Base-by-base conservation (phyloP, 2,113 vertebrate species). In the Orientallactaga bullata region DNA sequence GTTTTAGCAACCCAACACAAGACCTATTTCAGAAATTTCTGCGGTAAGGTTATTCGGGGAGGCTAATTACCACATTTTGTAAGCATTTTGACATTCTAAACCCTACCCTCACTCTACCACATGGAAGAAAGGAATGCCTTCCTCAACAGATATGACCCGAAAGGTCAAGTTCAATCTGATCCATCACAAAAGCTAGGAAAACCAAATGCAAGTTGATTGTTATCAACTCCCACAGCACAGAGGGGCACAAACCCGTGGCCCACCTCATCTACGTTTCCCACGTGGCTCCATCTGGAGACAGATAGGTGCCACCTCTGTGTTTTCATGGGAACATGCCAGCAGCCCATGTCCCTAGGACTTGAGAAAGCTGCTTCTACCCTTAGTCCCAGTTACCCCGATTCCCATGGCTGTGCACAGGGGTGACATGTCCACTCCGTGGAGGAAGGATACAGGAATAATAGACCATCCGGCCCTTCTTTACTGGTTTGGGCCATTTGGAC, bases 21-120 rank as follows among this genome's bases (percentile, higher is more conserved):
- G 66, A 80, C 61, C 32, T n/a, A n/a, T n/a, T n/a, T n/a, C n/a
- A n/a, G n/a, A n/a, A n/a, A n/a, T n/a, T 20, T 72, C 1, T 55
- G n/a, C 47, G 37, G 21, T 60, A 51, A 60, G 73, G 42, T 77
- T 23, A 61, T 28, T 58, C 37, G 65, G 18, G 30, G 51, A n/a
- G n/a, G 6, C 35, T 24, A 24, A 3, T 2, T 24, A 37, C 18
- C 24, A 26, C n/a, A 10, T 3, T 7, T n/a, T 37, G n/a, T 68
- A 37, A 71, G 47, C 37, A 63, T 85, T 84, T 68, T 51, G 66
- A 78, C 71, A 37, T 65, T 85, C 18, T 61, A 91, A 69, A 55
- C 39, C 42, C 74, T 30, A 15, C 20, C 63, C 74, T 65, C 6
- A 20, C n/a, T 63, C 42, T 77, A 5, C 23, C 51, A 24, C 26